These are phyloP conservation scores for Cetoscarus ocellatus DNA, from an alignment of 2,797 vertebrate genomes.

Conservation along the genomic window DNA sequence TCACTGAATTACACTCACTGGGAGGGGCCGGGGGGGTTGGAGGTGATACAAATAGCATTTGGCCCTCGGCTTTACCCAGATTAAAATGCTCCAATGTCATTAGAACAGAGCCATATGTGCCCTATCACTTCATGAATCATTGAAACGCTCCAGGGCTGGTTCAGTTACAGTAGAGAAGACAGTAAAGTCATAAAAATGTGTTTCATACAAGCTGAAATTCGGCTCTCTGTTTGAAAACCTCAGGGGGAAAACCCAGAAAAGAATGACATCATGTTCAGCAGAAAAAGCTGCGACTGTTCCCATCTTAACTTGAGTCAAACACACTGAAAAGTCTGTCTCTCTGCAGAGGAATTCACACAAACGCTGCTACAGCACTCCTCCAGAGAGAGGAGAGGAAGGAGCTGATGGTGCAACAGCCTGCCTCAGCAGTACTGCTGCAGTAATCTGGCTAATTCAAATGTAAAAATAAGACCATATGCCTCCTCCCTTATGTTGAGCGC, in stretches of 20 bases:
- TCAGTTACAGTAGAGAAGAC: slow-evolving; percentile 15
- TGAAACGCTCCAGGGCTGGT: slow-evolving; percentile 46
- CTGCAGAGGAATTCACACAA: slow-evolving; percentile 38
- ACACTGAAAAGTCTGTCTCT: slow-evolving; percentile 1
- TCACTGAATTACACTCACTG: slow-evolving; percentile 74
- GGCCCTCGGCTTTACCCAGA: slow-evolving; percentile 80
- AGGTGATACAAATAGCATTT: slow-evolving; percentile 83
- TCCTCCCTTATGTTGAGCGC: slow-evolving; percentile 62
- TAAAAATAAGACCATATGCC: slow-evolving; percentile 44
- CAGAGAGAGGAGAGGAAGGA: slow-evolving; percentile 17
- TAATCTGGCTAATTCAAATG: slow-evolving; percentile 35
- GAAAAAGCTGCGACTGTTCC: slow-evolving; percentile 15
- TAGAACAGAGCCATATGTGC: slow-evolving; percentile 76
- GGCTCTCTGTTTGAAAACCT: slow-evolving; percentile 4
- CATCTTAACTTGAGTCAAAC: slow-evolving; percentile 19
- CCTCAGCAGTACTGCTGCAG: slow-evolving; percentile 40
- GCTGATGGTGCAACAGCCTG: slow-evolving; percentile 45
- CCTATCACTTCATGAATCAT: slow-evolving; percentile 71
- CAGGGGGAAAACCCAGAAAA: slow-evolving; percentile 1
- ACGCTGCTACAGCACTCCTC: slow-evolving; percentile 1
- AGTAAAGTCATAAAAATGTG: background rate
- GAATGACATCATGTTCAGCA: slow-evolving; percentile 48
- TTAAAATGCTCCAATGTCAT: slow-evolving; percentile 84
- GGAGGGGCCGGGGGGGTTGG: slow-evolving; percentile 68
- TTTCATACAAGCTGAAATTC: slow-evolving; percentile 3